Evolutionary conservation across 2,113 vertebrate species (phyloP).

Genomic region (Tichodroma muraria): DNA sequence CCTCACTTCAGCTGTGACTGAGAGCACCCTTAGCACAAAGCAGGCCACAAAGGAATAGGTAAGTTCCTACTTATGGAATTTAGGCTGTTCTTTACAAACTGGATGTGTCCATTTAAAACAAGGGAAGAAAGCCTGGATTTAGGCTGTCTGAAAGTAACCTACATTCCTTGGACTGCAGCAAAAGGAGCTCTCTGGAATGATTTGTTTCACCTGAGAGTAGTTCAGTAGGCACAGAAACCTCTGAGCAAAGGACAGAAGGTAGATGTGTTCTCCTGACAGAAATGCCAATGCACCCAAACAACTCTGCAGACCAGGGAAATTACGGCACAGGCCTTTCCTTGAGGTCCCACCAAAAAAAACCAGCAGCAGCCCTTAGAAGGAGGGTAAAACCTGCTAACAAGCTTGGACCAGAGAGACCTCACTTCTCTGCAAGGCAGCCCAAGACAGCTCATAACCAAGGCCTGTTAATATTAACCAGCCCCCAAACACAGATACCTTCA

Average conservation of each 20-base stretch:
- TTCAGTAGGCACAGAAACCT: neutral
- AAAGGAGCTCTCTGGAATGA: neutral
- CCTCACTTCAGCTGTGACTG: neutral
- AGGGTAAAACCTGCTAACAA: fast-evolving
- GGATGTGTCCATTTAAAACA: neutral
- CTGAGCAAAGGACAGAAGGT: neutral
- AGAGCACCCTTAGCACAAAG: neutral
- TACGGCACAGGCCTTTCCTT: neutral
- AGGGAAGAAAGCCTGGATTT: neutral
- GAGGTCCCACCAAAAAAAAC: neutral
- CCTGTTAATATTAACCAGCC: neutral
- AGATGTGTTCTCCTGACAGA: neutral
- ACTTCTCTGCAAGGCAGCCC: neutral
- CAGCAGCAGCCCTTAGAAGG: neutral
- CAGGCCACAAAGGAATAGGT: neutral
- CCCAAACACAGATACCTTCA: neutral
- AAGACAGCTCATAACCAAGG: neutral
- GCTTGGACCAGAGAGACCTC: neutral
- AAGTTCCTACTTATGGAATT: neutral
- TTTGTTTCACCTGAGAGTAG: neutral
- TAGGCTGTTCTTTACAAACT: neutral
- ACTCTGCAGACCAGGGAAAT: neutral
- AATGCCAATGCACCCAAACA: neutral
- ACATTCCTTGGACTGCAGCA: neutral
- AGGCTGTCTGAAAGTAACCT: neutral